Evolutionary conservation across 2,888 invertebrate genomes (phyloP), one percentile per base, ranked within the genome.

Genomic region (Beris morrisii): DNA sequence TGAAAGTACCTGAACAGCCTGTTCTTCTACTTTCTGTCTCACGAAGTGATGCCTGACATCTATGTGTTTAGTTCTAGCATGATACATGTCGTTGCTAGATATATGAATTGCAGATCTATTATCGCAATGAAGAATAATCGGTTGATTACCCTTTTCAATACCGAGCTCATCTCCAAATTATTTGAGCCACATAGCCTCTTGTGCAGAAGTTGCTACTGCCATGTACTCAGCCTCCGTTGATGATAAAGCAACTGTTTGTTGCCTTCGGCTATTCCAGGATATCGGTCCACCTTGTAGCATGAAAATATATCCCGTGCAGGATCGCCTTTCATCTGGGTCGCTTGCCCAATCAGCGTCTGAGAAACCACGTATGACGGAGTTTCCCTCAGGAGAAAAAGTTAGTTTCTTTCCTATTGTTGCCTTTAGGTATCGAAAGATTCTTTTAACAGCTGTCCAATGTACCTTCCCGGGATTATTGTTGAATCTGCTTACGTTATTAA

Each of bases 401-500:
- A 69, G 52, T 38, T 65, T 61, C n/a, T 59, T 57, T n/a, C 61
- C 61, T 5, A 5, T 28, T 12, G 52, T 63, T 43, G 66, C 68
- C 4, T 46, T 54, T 32, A 67, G 46, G n/a, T 68, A 68, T 13
- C 65, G 15, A 13, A 66, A 7, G 55, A 63, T 30, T 56, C 63
- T 30, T 68, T 68, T 57, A 53, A 52, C 55, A 28, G 61, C 68
- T 45, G 52, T 31, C 31, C 65, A 43, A 56, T 68, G 68, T 45
- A 55, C 55, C 3, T 55, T 48, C 12, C 57, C 54, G 12, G 28
- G 66, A 57, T 55, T 57, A 22, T 54, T 15, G 12, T 59, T 68
- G 46, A 48, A 65, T 45, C 68, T 67, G 11, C 70, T 72, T 7
- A 72, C 66, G 64, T 69, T 63, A 43, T 68, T 69, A n/a, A 70